These are phyloP conservation scores for Camponotus vicinus DNA, from an alignment of 1,140 invertebrate species.

Conservation along the genomic window DNA sequence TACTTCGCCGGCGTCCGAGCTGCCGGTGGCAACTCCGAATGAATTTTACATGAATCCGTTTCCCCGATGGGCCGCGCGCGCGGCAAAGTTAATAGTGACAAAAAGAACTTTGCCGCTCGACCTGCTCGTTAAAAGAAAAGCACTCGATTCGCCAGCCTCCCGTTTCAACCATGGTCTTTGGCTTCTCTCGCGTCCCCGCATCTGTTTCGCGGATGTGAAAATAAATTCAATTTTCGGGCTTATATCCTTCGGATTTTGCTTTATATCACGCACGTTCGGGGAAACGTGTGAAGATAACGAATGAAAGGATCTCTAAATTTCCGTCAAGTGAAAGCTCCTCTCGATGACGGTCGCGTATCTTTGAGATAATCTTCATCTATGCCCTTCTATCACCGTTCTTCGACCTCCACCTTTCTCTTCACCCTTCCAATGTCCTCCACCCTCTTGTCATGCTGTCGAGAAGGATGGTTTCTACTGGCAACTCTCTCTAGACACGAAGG, in stretches of 20 bases:
- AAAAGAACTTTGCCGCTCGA: constrained; percentile 78
- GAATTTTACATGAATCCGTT: constrained; percentile 80
- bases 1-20: constrained; percentile 20
- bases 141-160: constrained; percentile 28
- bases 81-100: constrained; percentile 76
- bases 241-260: neutral
- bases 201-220: neutral
- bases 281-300: constrained; percentile 45
- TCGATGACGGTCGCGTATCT: constrained; percentile 25
- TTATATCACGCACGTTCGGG: constrained; percentile 13
- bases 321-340: constrained; percentile 54
- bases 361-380: constrained; percentile 22
- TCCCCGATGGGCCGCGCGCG: neutral
- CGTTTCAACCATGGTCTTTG: neutral
- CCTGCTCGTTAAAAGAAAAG: constrained; percentile 74
- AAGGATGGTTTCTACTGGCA: constrained; percentile 40
- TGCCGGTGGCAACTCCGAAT: constrained; percentile 70
- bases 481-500: neutral
- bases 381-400: constrained; percentile 3
- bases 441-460: constrained; percentile 9
- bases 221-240: neutral
- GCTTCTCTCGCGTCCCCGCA: neutral
- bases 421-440: neutral
- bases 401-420: neutral
- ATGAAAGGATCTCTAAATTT: constrained; percentile 70